Evolutionary conservation across 92 coral and sea anemone species (phyloP).

Genomic region (Epizoanthus rinbou): DNA sequence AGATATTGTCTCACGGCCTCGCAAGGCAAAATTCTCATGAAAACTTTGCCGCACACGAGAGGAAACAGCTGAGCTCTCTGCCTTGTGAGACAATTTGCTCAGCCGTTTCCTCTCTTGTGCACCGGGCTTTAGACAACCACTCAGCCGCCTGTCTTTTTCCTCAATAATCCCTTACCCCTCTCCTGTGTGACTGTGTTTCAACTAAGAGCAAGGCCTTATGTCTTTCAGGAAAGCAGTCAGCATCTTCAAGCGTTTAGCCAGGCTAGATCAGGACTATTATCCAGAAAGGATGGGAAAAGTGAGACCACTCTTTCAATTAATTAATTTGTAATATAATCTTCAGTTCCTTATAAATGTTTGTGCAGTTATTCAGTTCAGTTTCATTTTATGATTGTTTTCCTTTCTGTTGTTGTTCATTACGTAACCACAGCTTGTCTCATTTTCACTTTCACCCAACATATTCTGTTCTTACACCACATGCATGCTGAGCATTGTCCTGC

Average conservation of each 20-base stretch:
- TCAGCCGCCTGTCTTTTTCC: too few species aligned
- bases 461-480: neutral
- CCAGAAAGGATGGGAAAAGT: constrained; percentile 99
- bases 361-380: neutral
- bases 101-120: too few species aligned
- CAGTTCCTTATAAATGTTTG: too few species aligned
- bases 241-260: constrained; percentile 79
- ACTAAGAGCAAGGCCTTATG: neutral
- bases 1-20: too few species aligned
- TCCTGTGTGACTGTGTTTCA: neutral
- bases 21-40: too few species aligned
- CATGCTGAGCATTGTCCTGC: neutral
- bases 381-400: neutral
- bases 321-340: neutral
- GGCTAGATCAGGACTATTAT: constrained; percentile 87
- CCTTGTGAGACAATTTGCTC: too few species aligned
- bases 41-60: too few species aligned
- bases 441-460: neutral
- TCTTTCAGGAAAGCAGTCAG: constrained; percentile 76
- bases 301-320: neutral
- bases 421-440: neutral
- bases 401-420: neutral
- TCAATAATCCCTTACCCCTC: too few species aligned
- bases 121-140: too few species aligned
- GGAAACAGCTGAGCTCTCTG: too few species aligned